Evolutionary conservation across 1,140 invertebrate species (phyloP).

Genomic region (Varroa destructor): DNA sequence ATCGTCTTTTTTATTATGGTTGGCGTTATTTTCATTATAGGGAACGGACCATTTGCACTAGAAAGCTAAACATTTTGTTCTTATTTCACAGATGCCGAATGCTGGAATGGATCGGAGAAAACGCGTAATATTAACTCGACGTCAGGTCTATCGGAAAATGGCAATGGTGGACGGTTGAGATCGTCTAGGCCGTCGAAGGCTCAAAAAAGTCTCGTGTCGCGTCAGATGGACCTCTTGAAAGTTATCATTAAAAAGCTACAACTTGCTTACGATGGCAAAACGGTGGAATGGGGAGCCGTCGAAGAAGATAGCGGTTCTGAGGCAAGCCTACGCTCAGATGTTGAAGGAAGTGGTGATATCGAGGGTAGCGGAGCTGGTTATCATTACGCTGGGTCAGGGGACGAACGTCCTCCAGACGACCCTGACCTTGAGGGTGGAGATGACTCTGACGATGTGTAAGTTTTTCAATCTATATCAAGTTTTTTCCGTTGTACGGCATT

Average conservation of each 20-base stretch:
- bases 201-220: not conserved
- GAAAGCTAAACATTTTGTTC: too few relatives aligned
- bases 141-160: not conserved
- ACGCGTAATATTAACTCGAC: not conserved
- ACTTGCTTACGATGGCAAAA: conserved; percentile 16
- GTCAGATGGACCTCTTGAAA: conserved; percentile 4
- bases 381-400: not conserved
- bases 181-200: not conserved
- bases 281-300: not conserved
- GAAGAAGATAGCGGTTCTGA: conserved; percentile 16
- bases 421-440: conserved; percentile 18
- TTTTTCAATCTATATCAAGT: not conserved
- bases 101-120: conserved; percentile 25
- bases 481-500: not conserved
- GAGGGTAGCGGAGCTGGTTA: conserved; percentile 16
- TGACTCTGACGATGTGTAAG: conserved; percentile 13
- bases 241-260: conserved; percentile 25
- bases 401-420: conserved; percentile 4
- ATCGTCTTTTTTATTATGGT: too few relatives aligned
- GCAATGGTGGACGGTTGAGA: not conserved
- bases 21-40: too few relatives aligned
- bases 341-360: conserved; percentile 8
- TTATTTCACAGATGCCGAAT: conserved; percentile 8
- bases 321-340: not conserved
- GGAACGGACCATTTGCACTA: too few relatives aligned